Conservation (phyloP, 2,113 vertebrate genomes). For the Eulemur rufifrons region DNA sequence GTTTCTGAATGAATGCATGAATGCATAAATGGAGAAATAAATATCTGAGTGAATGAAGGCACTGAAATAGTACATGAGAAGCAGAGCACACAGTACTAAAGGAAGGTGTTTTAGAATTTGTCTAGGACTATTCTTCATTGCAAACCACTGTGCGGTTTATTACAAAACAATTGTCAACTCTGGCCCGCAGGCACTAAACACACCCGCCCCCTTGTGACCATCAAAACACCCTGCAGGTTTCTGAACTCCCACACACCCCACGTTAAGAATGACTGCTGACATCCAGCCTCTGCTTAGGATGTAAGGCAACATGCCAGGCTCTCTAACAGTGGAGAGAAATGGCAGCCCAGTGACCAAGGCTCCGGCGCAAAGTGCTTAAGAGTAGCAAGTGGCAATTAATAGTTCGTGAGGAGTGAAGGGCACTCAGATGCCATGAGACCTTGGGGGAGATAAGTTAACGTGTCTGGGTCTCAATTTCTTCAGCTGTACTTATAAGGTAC, state of each 20-base stretch:
- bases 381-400: neutral
- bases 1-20: neutral
- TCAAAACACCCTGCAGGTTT: neutral
- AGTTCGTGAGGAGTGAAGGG: neutral
- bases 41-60: neutral
- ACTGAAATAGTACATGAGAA: neutral
- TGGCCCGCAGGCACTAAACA: neutral
- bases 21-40: neutral
- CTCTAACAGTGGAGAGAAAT: neutral
- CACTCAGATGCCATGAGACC: neutral
- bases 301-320: neutral
- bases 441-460: neutral
- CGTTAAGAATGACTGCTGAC: neutral
- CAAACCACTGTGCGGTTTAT: neutral
- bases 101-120: neutral
- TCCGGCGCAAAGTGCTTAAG: neutral
- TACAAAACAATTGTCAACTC: neutral
- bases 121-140: neutral
- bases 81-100: neutral
- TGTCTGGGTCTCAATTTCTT: neutral
- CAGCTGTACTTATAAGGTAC: neutral
- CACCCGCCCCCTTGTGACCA: neutral
- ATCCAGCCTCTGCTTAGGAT: neutral
- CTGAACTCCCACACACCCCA: neutral
- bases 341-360: neutral